Conservation (phyloP, 1,140 invertebrate genomes). For the Radopholus similis region DNA sequence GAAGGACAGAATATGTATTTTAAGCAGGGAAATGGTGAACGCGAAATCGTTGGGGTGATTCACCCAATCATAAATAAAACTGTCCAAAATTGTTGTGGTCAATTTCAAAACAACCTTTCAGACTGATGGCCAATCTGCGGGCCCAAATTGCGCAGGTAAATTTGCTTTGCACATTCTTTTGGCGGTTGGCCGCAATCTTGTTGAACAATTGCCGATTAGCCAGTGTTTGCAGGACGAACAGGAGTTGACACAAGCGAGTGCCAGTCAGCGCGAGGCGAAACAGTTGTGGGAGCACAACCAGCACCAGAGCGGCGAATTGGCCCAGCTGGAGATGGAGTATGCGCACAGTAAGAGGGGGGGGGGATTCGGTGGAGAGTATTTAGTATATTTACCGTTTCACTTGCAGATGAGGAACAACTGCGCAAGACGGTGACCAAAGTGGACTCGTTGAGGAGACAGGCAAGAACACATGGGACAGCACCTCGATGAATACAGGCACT, state of each 20-base stretch:
- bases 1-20: not conserved
- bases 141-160: slow-evolving; percentile 17
- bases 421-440: slow-evolving; percentile 39
- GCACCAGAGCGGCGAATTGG: slow-evolving; percentile 9
- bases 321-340: slow-evolving; percentile 21
- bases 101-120: not conserved
- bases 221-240: slow-evolving; percentile 34
- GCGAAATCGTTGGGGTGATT: too few species aligned
- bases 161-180: too few species aligned
- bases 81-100: too few species aligned
- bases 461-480: not conserved
- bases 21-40: too few species aligned
- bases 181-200: too few species aligned
- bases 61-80: too few species aligned
- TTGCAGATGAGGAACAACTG: slow-evolving; percentile 31
- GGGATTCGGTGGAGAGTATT: not conserved
- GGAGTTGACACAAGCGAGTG: slow-evolving; percentile 21
- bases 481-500: not conserved
- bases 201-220: too few species aligned
- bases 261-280: slow-evolving; percentile 19
- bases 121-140: slow-evolving; percentile 10
- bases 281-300: slow-evolving; percentile 18
- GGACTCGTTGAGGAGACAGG: slow-evolving; percentile 22
- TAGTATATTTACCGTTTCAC: not conserved
- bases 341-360: not conserved